Base-by-base conservation (phyloP, 2,888 invertebrate genomes). In the Prostheceraeus crozeri region DNA sequence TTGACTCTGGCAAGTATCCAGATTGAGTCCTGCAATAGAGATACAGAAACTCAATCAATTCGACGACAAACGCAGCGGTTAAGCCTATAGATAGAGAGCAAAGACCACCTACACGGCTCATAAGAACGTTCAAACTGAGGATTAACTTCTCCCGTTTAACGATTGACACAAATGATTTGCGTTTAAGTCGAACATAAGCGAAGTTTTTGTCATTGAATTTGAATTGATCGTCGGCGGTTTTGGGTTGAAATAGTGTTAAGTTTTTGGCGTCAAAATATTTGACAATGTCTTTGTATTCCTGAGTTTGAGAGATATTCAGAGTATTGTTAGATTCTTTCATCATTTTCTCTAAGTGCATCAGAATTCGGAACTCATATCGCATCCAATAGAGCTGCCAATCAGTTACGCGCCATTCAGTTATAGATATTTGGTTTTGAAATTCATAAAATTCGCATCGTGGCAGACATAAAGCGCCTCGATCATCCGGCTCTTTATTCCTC, bases 11-110 rank as follows among this genome's bases (percentile, higher is more conserved):
- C n/a, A n/a, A n/a, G n/a, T n/a, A n/a, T n/a, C n/a, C n/a, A n/a
- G n/a, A n/a, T n/a, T n/a, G n/a, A n/a, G n/a, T n/a, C n/a, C n/a
- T n/a, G n/a, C n/a, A n/a, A n/a, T n/a, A n/a, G n/a, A n/a, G n/a
- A n/a, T 61, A 61, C 1, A 56, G 16, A 36, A 61, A 61, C 35
- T 61, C 61, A 16, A 61, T 54, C 2, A 61, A n/a, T 61, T 61
- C 61, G 8, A 61, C 59, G 14, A 53, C 21, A 25, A 61, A 61
- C 6, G 61, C 61, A 8, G 53, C 21, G 1, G 61, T 62, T 3
- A 61, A 25, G 2, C 61, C 61, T 30, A 61, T 62, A 4, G 61
- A 52, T 25, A 61, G 14, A 2, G 61, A 61, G 36, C 61, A 61
- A 11, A 61, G 53, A n/a, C 61, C 61, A 3, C 61, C 61, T 21